Evolutionary conservation across 92 coral and sea anemone species (phyloP).

Genomic region (Hydrozoanthus gracilis): DNA sequence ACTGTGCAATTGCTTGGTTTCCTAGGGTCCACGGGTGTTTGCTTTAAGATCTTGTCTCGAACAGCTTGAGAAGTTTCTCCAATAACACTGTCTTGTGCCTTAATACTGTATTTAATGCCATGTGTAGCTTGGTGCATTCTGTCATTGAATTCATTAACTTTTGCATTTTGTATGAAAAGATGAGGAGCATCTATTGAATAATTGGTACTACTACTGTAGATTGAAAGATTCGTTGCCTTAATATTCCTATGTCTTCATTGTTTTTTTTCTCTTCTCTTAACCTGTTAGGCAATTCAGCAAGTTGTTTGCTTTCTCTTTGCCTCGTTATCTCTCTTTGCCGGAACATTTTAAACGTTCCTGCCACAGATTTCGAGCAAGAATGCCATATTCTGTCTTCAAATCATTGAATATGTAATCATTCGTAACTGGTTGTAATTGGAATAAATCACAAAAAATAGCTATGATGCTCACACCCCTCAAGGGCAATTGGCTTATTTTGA

Average conservation of each 20-base stretch:
- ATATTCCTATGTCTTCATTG: conserved; percentile 53
- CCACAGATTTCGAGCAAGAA: too few species aligned
- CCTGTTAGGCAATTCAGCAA: too few species aligned
- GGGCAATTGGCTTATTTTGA: too few species aligned
- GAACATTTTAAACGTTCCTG: too few species aligned
- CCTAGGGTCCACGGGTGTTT: conserved; percentile 41
- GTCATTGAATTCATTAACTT: conserved; percentile 70
- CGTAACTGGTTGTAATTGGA: conserved; percentile 69
- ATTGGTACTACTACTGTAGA: not conserved
- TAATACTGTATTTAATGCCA: conserved; percentile 57
- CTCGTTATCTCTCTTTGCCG: conserved; percentile 63
- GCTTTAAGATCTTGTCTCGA: conserved; percentile 51
- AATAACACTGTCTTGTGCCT: conserved; percentile 62
- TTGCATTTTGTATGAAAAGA: not conserved
- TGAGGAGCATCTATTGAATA: conserved; percentile 50
- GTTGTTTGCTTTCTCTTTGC: conserved; percentile 55
- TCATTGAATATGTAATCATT: conserved; percentile 61
- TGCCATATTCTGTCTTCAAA: conserved; percentile 43
- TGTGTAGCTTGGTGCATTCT: conserved; percentile 65
- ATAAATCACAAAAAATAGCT: conserved; percentile 70
- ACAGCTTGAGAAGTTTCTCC: conserved; percentile 55
- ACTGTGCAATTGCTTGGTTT: conserved; percentile 44
- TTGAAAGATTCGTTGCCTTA: too few species aligned
- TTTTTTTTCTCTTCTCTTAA: too few species aligned
- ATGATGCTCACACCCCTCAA: conserved; percentile 2